Conservation (phyloP, 2,888 invertebrate species). For the Adelphocoris suturalis region DNA sequence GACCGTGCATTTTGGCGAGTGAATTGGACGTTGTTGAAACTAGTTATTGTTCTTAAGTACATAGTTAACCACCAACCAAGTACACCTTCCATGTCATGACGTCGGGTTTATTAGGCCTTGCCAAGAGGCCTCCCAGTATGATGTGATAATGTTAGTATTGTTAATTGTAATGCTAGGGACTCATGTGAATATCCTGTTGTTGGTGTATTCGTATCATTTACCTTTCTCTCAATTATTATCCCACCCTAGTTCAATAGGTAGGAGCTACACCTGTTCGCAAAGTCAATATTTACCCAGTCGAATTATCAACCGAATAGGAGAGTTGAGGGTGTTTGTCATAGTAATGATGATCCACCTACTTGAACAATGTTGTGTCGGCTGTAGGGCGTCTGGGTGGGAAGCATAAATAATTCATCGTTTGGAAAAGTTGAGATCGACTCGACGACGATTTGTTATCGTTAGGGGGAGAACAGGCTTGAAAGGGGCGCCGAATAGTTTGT, state of each 20-base stretch:
- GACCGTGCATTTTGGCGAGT: too few species aligned
- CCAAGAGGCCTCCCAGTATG: too few species aligned
- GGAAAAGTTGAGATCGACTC: neutral
- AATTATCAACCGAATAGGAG: neutral
- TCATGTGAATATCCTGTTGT: neutral
- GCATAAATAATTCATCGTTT: slow-evolving; percentile 7
- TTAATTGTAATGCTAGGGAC: too few species aligned
- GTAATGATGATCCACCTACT: slow-evolving; percentile 14
- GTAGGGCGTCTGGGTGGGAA: neutral
- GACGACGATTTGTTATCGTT: neutral
- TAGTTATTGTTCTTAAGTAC: too few species aligned
- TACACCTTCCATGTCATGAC: too few species aligned
- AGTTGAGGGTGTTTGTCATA: neutral
- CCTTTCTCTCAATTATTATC: too few species aligned
- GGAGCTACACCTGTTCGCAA: neutral
- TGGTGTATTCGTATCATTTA: neutral
- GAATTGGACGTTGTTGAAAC: too few species aligned
- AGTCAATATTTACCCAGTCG: slow-evolving; percentile 4
- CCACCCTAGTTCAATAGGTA: neutral
- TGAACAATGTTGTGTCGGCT: neutral
- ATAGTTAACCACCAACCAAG: too few species aligned
- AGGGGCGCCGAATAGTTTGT: neutral
- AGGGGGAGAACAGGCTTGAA: neutral
- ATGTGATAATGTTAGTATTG: too few species aligned
- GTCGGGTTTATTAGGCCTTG: too few species aligned